These are phyloP conservation scores for Aphis craccivora DNA, from an alignment of 1,140 invertebrate species.

Conservation along the genomic window DNA sequence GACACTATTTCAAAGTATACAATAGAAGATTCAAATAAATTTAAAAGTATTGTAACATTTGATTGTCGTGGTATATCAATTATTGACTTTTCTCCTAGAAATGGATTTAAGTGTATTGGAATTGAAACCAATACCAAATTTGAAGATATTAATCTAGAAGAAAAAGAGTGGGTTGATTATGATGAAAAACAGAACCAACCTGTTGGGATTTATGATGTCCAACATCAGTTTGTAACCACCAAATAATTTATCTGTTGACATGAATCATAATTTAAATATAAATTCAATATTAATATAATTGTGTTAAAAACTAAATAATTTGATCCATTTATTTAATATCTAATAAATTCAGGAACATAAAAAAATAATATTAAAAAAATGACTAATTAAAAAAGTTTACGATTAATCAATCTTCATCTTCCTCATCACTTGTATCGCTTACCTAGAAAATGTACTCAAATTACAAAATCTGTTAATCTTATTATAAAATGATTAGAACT, in stretches of 20 bases:
- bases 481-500: background rate
- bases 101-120: slow-evolving; percentile 45
- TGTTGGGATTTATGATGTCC: slow-evolving; percentile 52
- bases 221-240: slow-evolving; percentile 27
- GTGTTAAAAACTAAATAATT: slow-evolving; percentile 12
- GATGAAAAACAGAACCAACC: slow-evolving; percentile 42
- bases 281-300: background rate
- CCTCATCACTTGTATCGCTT: slow-evolving; percentile 39
- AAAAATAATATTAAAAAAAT: slow-evolving; percentile 28
- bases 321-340: slow-evolving; percentile 38
- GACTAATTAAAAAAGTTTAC: slow-evolving; percentile 24
- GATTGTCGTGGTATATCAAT: slow-evolving; percentile 37
- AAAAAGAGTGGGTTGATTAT: slow-evolving; percentile 55
- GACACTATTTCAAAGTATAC: slow-evolving; percentile 32
- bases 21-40: slow-evolving; percentile 40
- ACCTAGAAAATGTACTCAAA: slow-evolving; percentile 21
- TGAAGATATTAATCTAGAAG: slow-evolving; percentile 45
- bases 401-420: slow-evolving; percentile 50
- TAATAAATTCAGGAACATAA: slow-evolving; percentile 50
- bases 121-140: slow-evolving; percentile 41
- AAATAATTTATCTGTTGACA: background rate
- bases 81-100: slow-evolving; percentile 52
- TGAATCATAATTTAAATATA: background rate
- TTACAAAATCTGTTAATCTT: background rate
- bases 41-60: slow-evolving; percentile 44